Evolutionary conservation across 1,140 invertebrate genomes (phyloP).

Genomic region (Diorhabda elongata): DNA sequence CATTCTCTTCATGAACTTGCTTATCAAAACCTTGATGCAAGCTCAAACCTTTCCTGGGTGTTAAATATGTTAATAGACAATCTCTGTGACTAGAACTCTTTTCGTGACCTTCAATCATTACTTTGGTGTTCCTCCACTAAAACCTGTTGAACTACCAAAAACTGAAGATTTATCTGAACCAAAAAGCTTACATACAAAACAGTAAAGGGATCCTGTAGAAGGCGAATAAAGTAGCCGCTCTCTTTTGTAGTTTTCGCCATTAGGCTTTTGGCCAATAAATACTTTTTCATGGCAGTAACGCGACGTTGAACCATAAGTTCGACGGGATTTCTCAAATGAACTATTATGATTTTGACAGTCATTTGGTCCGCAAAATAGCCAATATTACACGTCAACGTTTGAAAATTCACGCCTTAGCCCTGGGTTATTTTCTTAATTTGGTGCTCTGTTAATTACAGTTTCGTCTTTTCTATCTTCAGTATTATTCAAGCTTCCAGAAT

Average conservation of each 20-base stretch:
- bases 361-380: too few relatives aligned
- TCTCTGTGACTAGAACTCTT: conserved; percentile 10
- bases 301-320: too few relatives aligned
- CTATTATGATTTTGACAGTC: too few relatives aligned
- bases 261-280: too few relatives aligned
- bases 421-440: too few relatives aligned
- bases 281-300: too few relatives aligned
- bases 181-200: conserved; percentile 31
- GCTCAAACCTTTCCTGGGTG: conserved; percentile 2
- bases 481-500: too few relatives aligned
- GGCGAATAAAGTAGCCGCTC: conserved; percentile 22
- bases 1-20: not conserved
- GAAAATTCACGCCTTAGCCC: too few relatives aligned
- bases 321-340: too few relatives aligned
- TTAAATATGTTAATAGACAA: not conserved
- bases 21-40: not conserved
- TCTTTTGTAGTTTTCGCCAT: conserved; percentile 18
- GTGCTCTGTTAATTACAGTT: too few relatives aligned
- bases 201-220: conserved; percentile 8
- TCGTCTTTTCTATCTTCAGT: too few relatives aligned
- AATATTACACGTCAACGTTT: too few relatives aligned
- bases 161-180: not conserved
- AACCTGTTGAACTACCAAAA: not conserved
- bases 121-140: conserved; percentile 19
- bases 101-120: conserved; percentile 8